A percentile compares a stretch with the other conserved stretches of the same genome.
Conservation (phyloP, 2,797 vertebrate genomes). For the Podargus strigoides region DNA sequence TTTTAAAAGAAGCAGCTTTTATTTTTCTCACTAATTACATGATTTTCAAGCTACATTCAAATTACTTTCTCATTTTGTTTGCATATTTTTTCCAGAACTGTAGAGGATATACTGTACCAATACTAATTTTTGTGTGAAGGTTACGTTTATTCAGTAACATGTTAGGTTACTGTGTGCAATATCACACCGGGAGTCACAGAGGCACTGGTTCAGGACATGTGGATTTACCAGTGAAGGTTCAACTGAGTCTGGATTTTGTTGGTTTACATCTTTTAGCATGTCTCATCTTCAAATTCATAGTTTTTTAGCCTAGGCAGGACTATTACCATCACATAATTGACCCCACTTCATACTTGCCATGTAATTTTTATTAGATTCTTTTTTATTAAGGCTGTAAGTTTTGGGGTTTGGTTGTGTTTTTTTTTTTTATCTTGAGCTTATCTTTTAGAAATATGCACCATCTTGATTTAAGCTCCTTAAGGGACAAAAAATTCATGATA, state of each 20-base stretch:
- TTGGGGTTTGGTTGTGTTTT: too few species aligned
- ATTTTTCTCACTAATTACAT: not conserved
- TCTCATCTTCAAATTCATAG: not conserved
- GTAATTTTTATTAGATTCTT: not conserved
- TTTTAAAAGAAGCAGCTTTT: not conserved
- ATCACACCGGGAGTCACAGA: not conserved
- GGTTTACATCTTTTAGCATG: not conserved
- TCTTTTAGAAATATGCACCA: not conserved
- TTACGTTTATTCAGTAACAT: accelerated
- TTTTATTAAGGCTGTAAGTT: not conserved
- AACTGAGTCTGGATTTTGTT: not conserved
- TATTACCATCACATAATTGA: not conserved
- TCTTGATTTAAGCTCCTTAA: not conserved
- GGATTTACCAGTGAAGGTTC: not conserved
- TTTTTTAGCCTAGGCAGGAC: not conserved
- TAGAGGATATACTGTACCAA: not conserved
- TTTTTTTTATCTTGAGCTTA: not conserved
- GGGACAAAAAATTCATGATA: not conserved
- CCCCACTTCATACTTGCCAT: not conserved
- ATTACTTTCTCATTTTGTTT: not conserved
- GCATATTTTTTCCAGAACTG: not conserved
- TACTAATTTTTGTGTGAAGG: not conserved
- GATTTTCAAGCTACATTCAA: not conserved
- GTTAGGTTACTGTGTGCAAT: not conserved
- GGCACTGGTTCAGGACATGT: not conserved